Conservation (phyloP, 2,797 vertebrate genomes). For the Pogoniulus pusillus region DNA sequence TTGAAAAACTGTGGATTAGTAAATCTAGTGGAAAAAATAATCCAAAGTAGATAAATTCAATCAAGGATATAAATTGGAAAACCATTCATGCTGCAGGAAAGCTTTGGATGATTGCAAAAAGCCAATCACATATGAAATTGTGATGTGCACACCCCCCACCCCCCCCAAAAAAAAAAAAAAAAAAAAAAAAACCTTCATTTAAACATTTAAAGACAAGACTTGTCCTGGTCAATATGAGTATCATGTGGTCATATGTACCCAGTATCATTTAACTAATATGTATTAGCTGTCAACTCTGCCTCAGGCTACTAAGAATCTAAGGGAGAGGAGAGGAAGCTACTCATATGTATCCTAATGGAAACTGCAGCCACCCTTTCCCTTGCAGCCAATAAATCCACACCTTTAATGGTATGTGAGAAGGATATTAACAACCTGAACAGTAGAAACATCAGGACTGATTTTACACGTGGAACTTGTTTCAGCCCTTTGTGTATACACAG, state of each 20-base stretch:
- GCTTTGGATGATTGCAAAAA: neutral
- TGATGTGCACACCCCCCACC: neutral
- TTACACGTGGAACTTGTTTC: neutral
- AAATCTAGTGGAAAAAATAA: neutral
- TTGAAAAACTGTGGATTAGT: neutral
- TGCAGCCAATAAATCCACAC: neutral
- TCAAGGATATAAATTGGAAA: neutral
- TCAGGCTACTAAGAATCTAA: neutral
- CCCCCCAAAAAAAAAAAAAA: too few species aligned
- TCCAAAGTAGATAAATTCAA: neutral
- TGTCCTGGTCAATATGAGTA: neutral
- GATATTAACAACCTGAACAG: neutral
- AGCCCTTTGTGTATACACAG: neutral
- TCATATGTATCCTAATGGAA: rapidly evolving
- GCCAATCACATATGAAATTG: rapidly evolving
- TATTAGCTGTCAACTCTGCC: neutral
- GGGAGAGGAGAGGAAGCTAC: neutral
- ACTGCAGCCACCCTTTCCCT: neutral
- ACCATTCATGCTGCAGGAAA: neutral
- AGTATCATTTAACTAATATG: neutral
- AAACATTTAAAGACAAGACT: neutral
- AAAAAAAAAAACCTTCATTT: neutral
- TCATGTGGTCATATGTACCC: neutral
- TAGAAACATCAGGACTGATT: neutral
- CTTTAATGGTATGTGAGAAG: neutral